Base-by-base conservation (phyloP, 1,140 invertebrate genomes). In the Danaus plexippus region DNA sequence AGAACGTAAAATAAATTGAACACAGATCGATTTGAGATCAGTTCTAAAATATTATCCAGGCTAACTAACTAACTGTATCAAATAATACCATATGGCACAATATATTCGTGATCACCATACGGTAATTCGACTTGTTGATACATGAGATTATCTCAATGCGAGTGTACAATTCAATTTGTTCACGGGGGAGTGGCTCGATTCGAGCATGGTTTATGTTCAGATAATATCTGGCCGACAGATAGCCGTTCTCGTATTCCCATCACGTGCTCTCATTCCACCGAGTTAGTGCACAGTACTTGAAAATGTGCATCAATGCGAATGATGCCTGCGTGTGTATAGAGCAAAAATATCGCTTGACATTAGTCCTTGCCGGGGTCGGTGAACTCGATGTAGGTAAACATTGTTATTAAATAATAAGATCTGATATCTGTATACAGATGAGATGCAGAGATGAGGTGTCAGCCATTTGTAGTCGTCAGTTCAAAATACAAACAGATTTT, bases 201-300 rank as follows among this genome's bases (percentile, higher is more conserved):
- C 59, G 70, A 67, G 63, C 57, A 62, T 62, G 67, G 64, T 73
- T 74, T 75, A 73, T 63, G 64, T 66, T 61, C 52, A 66, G 79
- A 83, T 85, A 79, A 71, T 64, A 83, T 81, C 80, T 73, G 61
- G 54, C 67, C 54, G 61, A 70, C 63, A 61, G 71, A 70, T 67
- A 67, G 66, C 62, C 54, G 56, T 44, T 75, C 63, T 70, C 46
- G 70, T 66, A 83, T 83, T 77, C 80, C 56, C 60, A 74, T 75
- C 81, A 83, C 77, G 78, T 66, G 73, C 69, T 67, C 75, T 67
- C 71, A 79, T 78, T 77, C 75, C 70, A 64, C 67, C 74, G 73
- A 74, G 67, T 69, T 77, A 77, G 74, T 74, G 77, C 76, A 77
- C 75, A 71, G 75, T 67, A 73, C 75, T 79, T 79, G 69, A 71